Evolutionary conservation across 1,140 invertebrate genomes (phyloP), one percentile per base, ranked within the genome.

Genomic region (Catajapyx aquilonaris): DNA sequence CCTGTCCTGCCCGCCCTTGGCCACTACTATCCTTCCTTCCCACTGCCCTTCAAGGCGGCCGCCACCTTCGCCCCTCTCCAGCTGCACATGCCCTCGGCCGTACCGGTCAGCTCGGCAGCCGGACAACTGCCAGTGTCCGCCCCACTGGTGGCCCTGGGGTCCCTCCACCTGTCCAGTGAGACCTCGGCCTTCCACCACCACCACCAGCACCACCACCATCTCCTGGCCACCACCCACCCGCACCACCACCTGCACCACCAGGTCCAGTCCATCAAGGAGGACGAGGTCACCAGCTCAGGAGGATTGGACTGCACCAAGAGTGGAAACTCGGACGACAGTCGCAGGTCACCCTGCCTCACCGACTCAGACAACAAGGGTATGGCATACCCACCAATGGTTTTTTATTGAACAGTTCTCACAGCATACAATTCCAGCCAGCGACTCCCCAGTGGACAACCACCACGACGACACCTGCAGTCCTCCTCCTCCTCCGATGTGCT

Each of bases 201-300:
- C 39, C 20, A 33, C 25, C 31, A 34, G 22, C 22, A 31, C 37
- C 17, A 39, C 39, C 20, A 38, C 35, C 32, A 35, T 33, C 40
- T 50, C 54, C 46, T 58, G 53, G 40, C 52, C 55, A 36, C 44
- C 51, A 4, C 39, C 49, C 15, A 41, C 31, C 34, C 44, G 45
- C 47, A 52, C 45, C 46, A 49, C 18, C 51, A 49, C 32, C 44
- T 46, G 11, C 28, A 44, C 41, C 41, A 53, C 49, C 41, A 52
- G 37, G 37, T 52, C 37, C 23, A 41, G 39, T 35, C 47, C 31
- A 58, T 62, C 40, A 75, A 75, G 46, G 75, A 77, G 46, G 73
- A 79, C 46, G 74, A 78, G 56, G 74, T 78, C 0, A 72, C 69
- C 0, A 77, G 73, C 52, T 74, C 73, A 4, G 72, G 43, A 21